phyloP scores from a whole-genome alignment of 2,888 invertebrate species.

The Rhingia campestris region DNA sequence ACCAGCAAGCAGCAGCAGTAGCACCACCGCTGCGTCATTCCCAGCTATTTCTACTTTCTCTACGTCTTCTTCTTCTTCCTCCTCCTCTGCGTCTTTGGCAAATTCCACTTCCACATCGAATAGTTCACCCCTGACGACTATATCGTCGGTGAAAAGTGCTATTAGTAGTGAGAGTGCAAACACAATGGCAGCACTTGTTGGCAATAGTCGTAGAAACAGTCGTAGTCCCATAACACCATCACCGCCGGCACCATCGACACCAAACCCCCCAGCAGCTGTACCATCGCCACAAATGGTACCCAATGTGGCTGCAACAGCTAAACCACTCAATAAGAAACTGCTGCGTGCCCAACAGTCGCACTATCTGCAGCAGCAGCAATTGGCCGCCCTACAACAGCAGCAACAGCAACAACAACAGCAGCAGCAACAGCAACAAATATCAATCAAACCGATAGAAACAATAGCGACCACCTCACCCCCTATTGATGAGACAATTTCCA shows the following conservation, averaged over 20 bases:
- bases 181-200: constrained; percentile 56
- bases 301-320: constrained; percentile 63
- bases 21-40: constrained; percentile 57
- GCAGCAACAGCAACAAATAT: constrained; percentile 40
- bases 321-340: constrained; percentile 82
- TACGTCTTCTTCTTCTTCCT: constrained; percentile 54
- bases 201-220: constrained; percentile 73
- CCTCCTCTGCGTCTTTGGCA: constrained; percentile 55
- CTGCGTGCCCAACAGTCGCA: constrained; percentile 81
- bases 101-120: constrained; percentile 54
- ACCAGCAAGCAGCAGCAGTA: constrained; percentile 75
- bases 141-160: constrained; percentile 58
- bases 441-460: constrained; percentile 44
- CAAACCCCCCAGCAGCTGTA: constrained; percentile 20
- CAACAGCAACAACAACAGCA: constrained; percentile 73
- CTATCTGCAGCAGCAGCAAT: constrained; percentile 77
- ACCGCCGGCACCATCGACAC: constrained; percentile 52
- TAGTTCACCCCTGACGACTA: constrained; percentile 63
- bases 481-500: constrained; percentile 75
- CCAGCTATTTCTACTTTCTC: constrained; percentile 40
- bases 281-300: constrained; percentile 37
- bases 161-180: constrained; percentile 58
- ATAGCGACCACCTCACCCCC: constrained; percentile 56
- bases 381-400: constrained; percentile 16
- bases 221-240: constrained; percentile 67